phyloP scores from a whole-genome alignment of 2,797 vertebrate species.

The Eutrigla gurnardus region DNA sequence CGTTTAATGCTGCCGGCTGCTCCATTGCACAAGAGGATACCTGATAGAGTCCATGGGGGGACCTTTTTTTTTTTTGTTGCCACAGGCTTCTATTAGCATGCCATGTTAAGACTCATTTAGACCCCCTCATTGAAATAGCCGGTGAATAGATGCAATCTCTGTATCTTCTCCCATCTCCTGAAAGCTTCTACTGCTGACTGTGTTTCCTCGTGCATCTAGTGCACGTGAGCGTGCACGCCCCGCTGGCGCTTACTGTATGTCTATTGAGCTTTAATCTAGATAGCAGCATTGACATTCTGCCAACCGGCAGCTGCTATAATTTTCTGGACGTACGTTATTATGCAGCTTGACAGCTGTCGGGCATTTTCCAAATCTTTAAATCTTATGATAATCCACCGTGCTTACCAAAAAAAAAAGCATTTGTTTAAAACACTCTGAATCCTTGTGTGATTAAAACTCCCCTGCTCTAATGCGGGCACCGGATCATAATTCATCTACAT shows the following conservation, averaged over 20 bases:
- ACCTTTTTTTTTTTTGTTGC: slow-evolving; percentile 57
- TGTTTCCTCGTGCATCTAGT: slow-evolving; percentile 40
- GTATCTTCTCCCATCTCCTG: slow-evolving; percentile 23
- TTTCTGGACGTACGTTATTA: slow-evolving; percentile 82
- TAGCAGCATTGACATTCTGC: slow-evolving; percentile 79
- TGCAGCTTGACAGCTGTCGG: slow-evolving; percentile 84
- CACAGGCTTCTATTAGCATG: slow-evolving; percentile 61
- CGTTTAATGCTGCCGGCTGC: slow-evolving; percentile 70
- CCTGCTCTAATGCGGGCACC: slow-evolving; percentile 66
- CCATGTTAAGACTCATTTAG: slow-evolving; percentile 68
- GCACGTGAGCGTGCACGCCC: slow-evolving; percentile 2
- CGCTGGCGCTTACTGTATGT: slow-evolving; percentile 51
- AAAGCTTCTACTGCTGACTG: slow-evolving; percentile 33
- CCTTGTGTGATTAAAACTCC: slow-evolving; percentile 84
- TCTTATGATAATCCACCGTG: slow-evolving; percentile 84
- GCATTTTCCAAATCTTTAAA: slow-evolving; percentile 86
- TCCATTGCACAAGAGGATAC: slow-evolving; percentile 68
- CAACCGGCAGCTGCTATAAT: slow-evolving; percentile 78
- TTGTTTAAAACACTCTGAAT: slow-evolving; percentile 83
- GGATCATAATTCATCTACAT: slow-evolving; percentile 75
- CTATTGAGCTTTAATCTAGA: slow-evolving; percentile 82
- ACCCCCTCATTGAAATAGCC: slow-evolving; percentile 61
- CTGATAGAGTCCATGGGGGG: slow-evolving; percentile 71
- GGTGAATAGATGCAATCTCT: slow-evolving; percentile 39
- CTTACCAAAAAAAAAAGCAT: slow-evolving; percentile 83